Evolutionary conservation across 2,797 vertebrate species (phyloP), one percentile per base, ranked within the genome.

Genomic region (Cynodonichthys magdalenae): DNA sequence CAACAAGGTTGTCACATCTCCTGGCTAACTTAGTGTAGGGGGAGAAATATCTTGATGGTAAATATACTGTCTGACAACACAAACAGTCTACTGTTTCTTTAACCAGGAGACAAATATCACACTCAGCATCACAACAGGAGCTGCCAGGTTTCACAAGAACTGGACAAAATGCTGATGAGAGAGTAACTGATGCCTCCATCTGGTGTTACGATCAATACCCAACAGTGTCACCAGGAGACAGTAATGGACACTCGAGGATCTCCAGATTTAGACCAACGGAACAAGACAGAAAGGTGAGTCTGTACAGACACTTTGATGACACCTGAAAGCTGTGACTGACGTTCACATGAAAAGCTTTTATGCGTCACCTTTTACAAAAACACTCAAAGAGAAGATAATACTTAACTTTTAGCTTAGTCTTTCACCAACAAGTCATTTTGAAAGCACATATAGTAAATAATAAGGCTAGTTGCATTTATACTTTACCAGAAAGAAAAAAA

Each of bases 1-100:
- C 93, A 93, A 88, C 90, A 90, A 88, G 90, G 86, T 88, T 89
- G 79, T 93, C 79, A 90, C 89, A 77, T 80, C 84, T 86, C 44
- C 60, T 69, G 79, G 91, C 82, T 93, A 92, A 94, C 94, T 95
- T 89, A 83, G 75, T 85, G 84, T 89, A 76, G 81, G 82, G 53
- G 49, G 90, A 24, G 24, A 39, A 71, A n/a, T 27, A 78, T 86
- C 84, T 57, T 64, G 15, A 71, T 68, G 59, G 65, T 52, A 52
- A 65, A 71, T 63, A 45, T 31, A 20, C 56, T 53, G 36, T 66
- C 44, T 65, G 55, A 66, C 75, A 66, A 60, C 47, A 44, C 10
- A 8, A 27, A 54, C 1, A 18, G 20, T 41, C 6, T 17, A 4
- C 36, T 31, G 19, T 73, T 81, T 87, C 77, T 85, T 24, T 24